phyloP scores from a whole-genome alignment of 2,113 vertebrate species.

The Hyperoodon ampullatus region DNA sequence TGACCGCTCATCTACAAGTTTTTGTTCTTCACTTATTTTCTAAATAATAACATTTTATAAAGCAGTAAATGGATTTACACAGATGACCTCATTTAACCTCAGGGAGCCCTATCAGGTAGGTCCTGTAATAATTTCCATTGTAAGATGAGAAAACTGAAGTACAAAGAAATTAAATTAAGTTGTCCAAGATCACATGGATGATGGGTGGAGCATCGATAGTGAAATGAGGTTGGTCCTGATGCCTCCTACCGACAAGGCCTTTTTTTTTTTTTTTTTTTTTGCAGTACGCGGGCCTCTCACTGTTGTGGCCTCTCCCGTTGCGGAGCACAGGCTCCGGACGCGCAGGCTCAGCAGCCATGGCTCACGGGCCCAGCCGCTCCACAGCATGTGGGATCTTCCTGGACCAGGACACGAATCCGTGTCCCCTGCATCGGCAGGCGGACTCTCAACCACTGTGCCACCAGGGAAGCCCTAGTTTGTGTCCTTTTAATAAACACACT shows the following conservation, averaged over 20 bases:
- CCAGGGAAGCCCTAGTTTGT: slow-evolving; percentile 65
- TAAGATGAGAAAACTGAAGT: background rate
- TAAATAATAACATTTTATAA: background rate
- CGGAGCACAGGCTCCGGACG: too few relatives aligned
- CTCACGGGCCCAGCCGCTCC: too few relatives aligned
- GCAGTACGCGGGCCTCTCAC: too few relatives aligned
- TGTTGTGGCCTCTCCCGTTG: too few relatives aligned
- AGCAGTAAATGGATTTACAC: background rate
- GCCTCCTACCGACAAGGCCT: background rate
- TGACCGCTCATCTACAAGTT: background rate
- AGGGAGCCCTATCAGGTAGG: background rate
- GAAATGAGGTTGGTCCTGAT: background rate
- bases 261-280: background rate
- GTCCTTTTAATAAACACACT: slow-evolving; percentile 90
- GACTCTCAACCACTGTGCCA: too few relatives aligned
- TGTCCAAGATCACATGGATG: background rate
- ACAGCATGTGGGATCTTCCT: too few relatives aligned
- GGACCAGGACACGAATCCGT: too few relatives aligned
- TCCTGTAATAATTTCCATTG: background rate
- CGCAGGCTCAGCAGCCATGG: too few relatives aligned
- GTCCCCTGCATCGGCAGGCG: too few relatives aligned
- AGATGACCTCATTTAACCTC: background rate
- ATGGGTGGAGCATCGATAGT: background rate
- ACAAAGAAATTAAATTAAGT: background rate
- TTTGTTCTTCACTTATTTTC: background rate